phyloP scores from a whole-genome alignment of 1,140 invertebrate species.

The Theocolax elegans region DNA sequence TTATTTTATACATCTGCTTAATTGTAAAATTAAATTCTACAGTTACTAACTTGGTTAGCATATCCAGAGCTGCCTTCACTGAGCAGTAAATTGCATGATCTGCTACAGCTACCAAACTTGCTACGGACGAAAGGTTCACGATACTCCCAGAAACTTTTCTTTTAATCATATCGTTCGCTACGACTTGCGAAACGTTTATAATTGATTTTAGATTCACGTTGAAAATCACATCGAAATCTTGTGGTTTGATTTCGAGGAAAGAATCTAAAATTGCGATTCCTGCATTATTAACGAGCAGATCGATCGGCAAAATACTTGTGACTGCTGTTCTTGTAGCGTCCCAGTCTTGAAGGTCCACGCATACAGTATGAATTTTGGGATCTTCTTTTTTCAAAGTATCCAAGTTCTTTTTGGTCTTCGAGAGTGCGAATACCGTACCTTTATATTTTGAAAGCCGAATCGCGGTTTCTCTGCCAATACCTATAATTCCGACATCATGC shows the following conservation, averaged over 20 bases:
- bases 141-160: slow-evolving; percentile 81
- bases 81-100: slow-evolving; percentile 83
- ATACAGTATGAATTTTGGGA: slow-evolving; percentile 74
- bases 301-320: slow-evolving; percentile 69
- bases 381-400: slow-evolving; percentile 74
- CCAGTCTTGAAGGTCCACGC: slow-evolving; percentile 83
- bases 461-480: slow-evolving; percentile 52
- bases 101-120: slow-evolving; percentile 74
- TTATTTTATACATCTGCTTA: no score
- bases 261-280: slow-evolving; percentile 68
- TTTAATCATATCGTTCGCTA: slow-evolving; percentile 80
- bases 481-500: no score
- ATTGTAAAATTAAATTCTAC: no score
- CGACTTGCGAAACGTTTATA: slow-evolving; percentile 84
- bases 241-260: slow-evolving; percentile 74
- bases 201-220: slow-evolving; percentile 87
- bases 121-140: slow-evolving; percentile 91
- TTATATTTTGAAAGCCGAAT: slow-evolving; percentile 74
- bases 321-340: slow-evolving; percentile 74
- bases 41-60: slow-evolving; percentile 69
- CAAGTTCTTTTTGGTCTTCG: slow-evolving; percentile 74
- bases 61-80: slow-evolving; percentile 77
- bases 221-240: slow-evolving; percentile 78
- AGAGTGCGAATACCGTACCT: slow-evolving; percentile 81
- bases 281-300: slow-evolving; percentile 89